Conservation (phyloP, 2,113 vertebrate species). For the Otocyon megalotis region DNA sequence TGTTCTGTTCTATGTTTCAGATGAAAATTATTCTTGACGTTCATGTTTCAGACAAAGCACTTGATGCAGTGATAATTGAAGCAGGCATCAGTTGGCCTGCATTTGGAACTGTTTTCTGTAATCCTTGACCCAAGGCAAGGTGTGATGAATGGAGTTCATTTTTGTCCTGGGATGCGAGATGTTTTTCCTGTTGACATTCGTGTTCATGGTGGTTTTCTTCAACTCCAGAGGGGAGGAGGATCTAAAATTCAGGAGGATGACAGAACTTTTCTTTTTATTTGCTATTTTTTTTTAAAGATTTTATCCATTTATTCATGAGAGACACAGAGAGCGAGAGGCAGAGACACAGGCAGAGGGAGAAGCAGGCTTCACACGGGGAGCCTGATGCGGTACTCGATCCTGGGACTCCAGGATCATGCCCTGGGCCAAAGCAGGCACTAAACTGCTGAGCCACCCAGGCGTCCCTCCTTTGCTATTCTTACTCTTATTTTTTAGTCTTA, state of each 20-base stretch:
- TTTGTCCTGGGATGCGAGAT: conserved; percentile 4
- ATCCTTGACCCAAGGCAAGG: neutral
- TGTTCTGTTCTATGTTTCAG: neutral
- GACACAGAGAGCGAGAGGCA: no score
- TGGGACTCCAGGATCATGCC: no score
- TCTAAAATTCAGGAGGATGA: conserved; percentile 22
- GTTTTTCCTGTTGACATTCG: conserved; percentile 35
- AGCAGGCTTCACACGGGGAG: no score
- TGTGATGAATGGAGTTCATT: neutral
- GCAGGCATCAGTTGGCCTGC: neutral
- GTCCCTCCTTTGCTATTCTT: neutral
- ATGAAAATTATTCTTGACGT: conserved; percentile 22
- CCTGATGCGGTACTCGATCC: no score
- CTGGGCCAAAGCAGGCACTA: no score
- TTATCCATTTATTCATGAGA: no score
- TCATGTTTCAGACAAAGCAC: conserved; percentile 34
- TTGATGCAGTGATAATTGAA: neutral
- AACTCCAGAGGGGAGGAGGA: neutral
- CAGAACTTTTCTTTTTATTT: neutral
- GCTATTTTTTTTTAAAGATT: neutral
- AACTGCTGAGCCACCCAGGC: no score
- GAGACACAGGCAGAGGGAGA: no score
- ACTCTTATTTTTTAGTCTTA: neutral
- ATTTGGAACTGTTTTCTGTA: conserved; percentile 34
- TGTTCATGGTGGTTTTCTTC: conserved; percentile 38